Evolutionary conservation across 2,797 vertebrate species (phyloP), one percentile per base, ranked within the genome.

Genomic region (Macroramphosus scolopax): DNA sequence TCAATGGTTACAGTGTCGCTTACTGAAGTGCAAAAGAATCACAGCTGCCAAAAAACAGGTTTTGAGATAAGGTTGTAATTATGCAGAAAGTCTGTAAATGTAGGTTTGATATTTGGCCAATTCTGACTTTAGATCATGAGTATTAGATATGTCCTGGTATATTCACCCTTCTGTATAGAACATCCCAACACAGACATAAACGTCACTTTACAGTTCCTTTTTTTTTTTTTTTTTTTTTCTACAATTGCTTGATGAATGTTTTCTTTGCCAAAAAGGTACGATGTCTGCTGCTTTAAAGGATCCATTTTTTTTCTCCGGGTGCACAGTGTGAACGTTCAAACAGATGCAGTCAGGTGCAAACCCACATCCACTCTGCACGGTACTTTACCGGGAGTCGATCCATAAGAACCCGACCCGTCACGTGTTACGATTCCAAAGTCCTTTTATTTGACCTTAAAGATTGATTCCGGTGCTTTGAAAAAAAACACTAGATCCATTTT

Each of bases 241-340:
- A 74, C 45, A 39, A 50, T 76, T 63, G 59, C 71, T 83, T 55
- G 36, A 78, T 84, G 82, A 85, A 82, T 86, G 76, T 85, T 84
- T 81, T 69, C 60, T 82, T 86, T 83, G 83, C 80, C 84, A 88
- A 88, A 85, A 55, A 69, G 84, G 84, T 89, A 88, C 83, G 42
- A 73, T 31, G 51, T 77, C 51, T 71, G 76, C 62, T 80, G 80
- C 77, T 73, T 43, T 36, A 41, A 61, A 48, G 69, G 20, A 22
- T 22, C 20, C 38, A n/a, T n/a, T n/a, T 2, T 44, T 12, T 14
- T 63, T 59, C 59, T 52, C 54, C 43, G 63, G 49, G 40, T 68
- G 52, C 63, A 46, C 64, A 31, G 50, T 57, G 59, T 61, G 46
- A 73, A 36, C 18, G 56, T 47, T 66, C 51, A 29, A 64, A 65